phyloP scores from a whole-genome alignment of 1,140 invertebrate genomes.

The Camponotus vicinus region DNA sequence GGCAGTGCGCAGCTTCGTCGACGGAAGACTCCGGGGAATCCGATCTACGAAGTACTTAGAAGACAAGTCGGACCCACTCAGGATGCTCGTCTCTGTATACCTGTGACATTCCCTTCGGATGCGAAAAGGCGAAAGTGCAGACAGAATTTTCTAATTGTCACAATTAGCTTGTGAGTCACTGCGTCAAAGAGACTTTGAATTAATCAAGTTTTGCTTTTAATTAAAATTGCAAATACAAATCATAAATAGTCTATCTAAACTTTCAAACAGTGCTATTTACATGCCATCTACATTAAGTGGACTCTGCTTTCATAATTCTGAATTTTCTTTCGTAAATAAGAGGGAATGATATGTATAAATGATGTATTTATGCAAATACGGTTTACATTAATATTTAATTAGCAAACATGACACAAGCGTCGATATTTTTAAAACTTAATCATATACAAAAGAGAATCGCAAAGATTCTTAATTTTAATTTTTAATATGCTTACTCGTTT shows the following conservation, averaged over 20 bases:
- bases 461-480: neutral
- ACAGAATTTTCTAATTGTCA: neutral
- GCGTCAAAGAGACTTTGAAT: neutral
- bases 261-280: constrained; percentile 19
- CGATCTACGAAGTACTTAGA: constrained; percentile 41
- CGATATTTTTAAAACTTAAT: neutral
- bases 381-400: constrained; percentile 6
- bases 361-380: neutral
- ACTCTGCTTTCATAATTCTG: constrained; percentile 22
- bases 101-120: too few relatives aligned
- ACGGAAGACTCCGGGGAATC: constrained; percentile 48
- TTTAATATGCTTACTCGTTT: neutral
- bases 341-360: neutral
- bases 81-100: neutral
- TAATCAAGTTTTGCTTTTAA: constrained; percentile 10
- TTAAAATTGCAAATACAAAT: constrained; percentile 5
- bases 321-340: constrained; percentile 7
- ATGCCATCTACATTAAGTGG: constrained; percentile 10
- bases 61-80: constrained; percentile 31
- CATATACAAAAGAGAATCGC: neutral
- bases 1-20: constrained; percentile 29
- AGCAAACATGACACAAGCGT: neutral
- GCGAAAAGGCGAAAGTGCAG: neutral
- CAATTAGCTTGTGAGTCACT: neutral
- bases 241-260: constrained; percentile 32